Base-by-base conservation (phyloP, 2,113 vertebrate genomes). In the Marmota flaviventris region DNA sequence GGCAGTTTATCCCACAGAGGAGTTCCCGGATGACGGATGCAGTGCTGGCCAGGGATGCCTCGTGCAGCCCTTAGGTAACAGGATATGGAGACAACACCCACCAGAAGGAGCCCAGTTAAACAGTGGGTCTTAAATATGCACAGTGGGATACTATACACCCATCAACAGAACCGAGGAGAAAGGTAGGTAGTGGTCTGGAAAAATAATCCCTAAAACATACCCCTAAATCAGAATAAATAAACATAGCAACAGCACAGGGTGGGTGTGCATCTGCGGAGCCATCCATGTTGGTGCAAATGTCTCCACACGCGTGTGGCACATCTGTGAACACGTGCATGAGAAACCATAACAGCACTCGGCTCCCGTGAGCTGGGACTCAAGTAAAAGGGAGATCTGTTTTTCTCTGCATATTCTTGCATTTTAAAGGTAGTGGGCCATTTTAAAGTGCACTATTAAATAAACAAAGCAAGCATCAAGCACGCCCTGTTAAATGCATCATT, bases 331-430 rank as follows among this genome's bases (percentile, higher is more conserved):
- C 18, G 13, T 0, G 2, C 32, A 6, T 1, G 3, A 78, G 29
- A 82, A 77, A 9, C 1, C 3, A 0, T 2, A 17, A 8, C 0
- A 14, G 10, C 1, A 10, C 42, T 18, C 5, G 20, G 27, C 29
- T 77, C 53, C 58, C 17, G n/a, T n/a, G 20, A 86, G 39, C 70
- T 27, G 42, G 34, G 32, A 78, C 34, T 39, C 24, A 48, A 53
- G 45, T 2, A 58, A 1, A 75, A 79, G 11, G 14, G 10, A 63
- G 29, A 7, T 5, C 34, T 14, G 8, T 34, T 69, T 32, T 76
- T 63, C 51, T 37, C 10, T 20, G 56, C 39, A 75, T n/a, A 56
- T 2, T 48, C 13, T 32, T 39, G 37, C 24, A 16, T 84, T 72
- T 67, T 53, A 88, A 77, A 4, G 70, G 7, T 4, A 51, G 34